Evolutionary conservation across 92 coral and sea anemone genomes (phyloP), one percentile per base, ranked within the genome.

Genomic region (Pocillopora meandrina): DNA sequence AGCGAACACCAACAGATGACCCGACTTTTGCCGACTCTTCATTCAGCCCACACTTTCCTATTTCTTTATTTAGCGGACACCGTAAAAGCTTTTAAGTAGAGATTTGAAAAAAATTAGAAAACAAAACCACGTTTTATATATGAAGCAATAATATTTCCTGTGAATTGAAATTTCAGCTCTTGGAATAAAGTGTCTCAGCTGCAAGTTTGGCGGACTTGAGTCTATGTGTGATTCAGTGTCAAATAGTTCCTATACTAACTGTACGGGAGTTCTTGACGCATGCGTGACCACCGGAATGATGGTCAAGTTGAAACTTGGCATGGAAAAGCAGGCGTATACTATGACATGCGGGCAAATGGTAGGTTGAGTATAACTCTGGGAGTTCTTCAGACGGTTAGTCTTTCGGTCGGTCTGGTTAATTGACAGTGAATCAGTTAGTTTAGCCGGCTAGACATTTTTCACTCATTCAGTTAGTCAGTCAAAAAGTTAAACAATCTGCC

Each of bases 301-400:
- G 23, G 61, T 76, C 57, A 76, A 76, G 36, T 8, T 67, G 23
- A 76, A 76, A 76, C 1, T 76, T 2, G 80, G 56, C 69, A 9
- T 76, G 0, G 80, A 34, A 61, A 76, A 60, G 17, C 12, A 62
- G 6, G 69, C 55, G 1, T 76, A 31, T 33, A 76, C 56, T 31
- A 76, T 59, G 80, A 61, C 80, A 3, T 76, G 80, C 49, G 80
- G 69, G 16, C 69, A 76, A 61, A 76, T 33, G 31, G 80, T 76
- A 12, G 12, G 80, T 76, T 19, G 20, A 12, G 15, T 12, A 20
- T 26, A 20, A n/a, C 16, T 42, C 52, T 42, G 52, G 52, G 52
- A 42, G 52, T 42, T 42, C 52, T 42, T 42, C 52, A 42, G 52
- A 42, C 52, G 52, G 52, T 7, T 42, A 42, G 52, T 42, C 4